Percentiles rank a stretch among this genome's conserved stretches.
Evolutionary conservation across 2,113 vertebrate species (phyloP).

Genomic region (Anarrhichthys ocellatus): DNA sequence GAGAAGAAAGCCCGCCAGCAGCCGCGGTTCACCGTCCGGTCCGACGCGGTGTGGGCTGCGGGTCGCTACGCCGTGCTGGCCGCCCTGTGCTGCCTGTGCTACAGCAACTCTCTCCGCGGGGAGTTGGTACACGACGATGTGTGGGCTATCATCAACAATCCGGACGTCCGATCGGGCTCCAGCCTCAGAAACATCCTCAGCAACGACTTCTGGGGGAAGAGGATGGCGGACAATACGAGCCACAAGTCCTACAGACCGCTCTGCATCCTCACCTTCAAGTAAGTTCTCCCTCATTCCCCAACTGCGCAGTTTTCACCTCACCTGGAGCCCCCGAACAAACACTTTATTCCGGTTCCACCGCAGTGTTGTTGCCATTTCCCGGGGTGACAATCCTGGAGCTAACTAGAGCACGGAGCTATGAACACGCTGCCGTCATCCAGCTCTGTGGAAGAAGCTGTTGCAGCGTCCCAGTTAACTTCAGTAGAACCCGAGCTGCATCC

Average conservation of each 20-base stretch:
- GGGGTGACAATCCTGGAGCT: neutral
- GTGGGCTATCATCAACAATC: slow-evolving; percentile 97
- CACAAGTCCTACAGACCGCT: slow-evolving; percentile 98
- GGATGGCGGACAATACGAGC: slow-evolving; percentile 94
- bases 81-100: slow-evolving; percentile 87
- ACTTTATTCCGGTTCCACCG: fast-evolving
- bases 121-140: slow-evolving; percentile 98
- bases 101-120: slow-evolving; percentile 89
- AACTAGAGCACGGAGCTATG: neutral
- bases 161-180: slow-evolving; percentile 87
- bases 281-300: slow-evolving; percentile 63
- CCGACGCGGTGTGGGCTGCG: slow-evolving; percentile 50
- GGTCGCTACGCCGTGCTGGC: slow-evolving; percentile 76
- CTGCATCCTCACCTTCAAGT: slow-evolving; percentile 96
- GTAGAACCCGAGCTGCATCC: neutral
- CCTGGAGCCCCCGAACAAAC: neutral
- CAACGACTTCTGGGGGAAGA: slow-evolving; percentile 98
- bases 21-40: slow-evolving; percentile 38
- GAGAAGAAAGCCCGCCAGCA: slow-evolving; percentile 50
- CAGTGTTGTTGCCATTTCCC: neutral
- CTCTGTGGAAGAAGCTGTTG: neutral
- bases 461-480: slow-evolving; percentile 22
- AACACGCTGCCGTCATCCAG: slow-evolving; percentile 54
- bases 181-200: slow-evolving; percentile 87
- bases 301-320: neutral